Conservation (phyloP, 1,140 invertebrate genomes). For the Trichonephila clavata region DNA sequence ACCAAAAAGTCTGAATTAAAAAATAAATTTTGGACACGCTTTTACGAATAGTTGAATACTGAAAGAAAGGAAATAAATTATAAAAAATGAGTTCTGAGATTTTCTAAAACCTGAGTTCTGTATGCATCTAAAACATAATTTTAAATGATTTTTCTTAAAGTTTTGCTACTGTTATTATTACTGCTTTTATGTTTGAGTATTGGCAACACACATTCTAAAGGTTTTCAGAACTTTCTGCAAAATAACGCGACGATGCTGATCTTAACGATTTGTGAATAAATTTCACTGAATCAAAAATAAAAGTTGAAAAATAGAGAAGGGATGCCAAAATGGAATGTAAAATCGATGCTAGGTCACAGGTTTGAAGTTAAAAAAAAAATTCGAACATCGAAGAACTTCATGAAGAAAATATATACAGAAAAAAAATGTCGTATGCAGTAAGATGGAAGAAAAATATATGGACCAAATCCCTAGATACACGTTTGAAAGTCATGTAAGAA, state of each 20-base stretch:
- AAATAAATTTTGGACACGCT: too few relatives aligned
- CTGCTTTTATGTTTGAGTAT: neutral
- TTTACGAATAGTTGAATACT: too few relatives aligned
- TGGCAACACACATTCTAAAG: neutral
- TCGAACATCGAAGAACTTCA: neutral
- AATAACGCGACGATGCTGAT: neutral
- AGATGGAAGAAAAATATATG: conserved; percentile 26
- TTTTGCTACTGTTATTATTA: too few relatives aligned
- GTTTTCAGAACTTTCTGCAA: neutral
- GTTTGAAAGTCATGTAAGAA: conserved; percentile 19
- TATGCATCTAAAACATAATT: too few relatives aligned
- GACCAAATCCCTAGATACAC: conserved; percentile 42
- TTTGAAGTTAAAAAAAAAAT: neutral
- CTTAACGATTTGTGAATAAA: neutral
- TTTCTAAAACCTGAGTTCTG: too few relatives aligned
- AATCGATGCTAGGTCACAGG: conserved; percentile 35
- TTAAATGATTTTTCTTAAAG: too few relatives aligned
- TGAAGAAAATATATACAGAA: neutral
- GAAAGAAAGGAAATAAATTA: too few relatives aligned
- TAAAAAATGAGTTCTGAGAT: too few relatives aligned
- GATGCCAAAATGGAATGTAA: conserved; percentile 6
- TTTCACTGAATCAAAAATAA: neutral
- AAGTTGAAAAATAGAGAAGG: neutral
- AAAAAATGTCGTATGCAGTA: conserved; percentile 1
- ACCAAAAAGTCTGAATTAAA: neutral